These are phyloP conservation scores for Scomber scombrus DNA, from an alignment of 2,113 vertebrate genomes.

Conservation along the genomic window DNA sequence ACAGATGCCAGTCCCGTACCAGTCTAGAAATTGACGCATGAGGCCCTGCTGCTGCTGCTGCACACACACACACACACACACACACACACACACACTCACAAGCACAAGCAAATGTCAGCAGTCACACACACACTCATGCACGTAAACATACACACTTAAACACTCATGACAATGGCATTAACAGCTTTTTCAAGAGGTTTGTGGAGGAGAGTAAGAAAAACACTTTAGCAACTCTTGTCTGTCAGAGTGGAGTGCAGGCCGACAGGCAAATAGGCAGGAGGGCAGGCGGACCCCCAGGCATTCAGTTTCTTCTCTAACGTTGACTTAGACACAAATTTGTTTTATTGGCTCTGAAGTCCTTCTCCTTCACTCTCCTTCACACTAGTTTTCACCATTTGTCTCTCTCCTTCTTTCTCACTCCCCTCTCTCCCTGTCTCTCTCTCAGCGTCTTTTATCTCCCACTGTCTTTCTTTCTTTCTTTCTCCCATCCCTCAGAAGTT, in stretches of 20 bases:
- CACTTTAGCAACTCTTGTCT: conserved; percentile 67
- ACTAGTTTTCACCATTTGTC: conserved; percentile 74
- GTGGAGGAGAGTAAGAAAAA: conserved; percentile 62
- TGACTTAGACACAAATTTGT: conserved; percentile 71
- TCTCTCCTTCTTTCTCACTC: conserved; percentile 35
- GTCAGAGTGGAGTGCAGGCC: conserved; percentile 59
- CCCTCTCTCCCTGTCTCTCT: conserved; percentile 6
- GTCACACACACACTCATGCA: conserved; percentile 24
- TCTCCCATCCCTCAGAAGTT: conserved; percentile 70
- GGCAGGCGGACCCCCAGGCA: conserved; percentile 55
- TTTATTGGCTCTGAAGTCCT: conserved; percentile 76
- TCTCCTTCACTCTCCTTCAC: conserved; percentile 78
- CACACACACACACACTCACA: not conserved
- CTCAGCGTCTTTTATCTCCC: conserved; percentile 43
- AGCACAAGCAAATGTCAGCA: conserved; percentile 42
- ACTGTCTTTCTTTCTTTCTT: conserved; percentile 52
- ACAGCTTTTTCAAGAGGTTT: conserved; percentile 66
- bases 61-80: not conserved
- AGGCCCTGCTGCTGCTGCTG: not conserved
- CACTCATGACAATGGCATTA: conserved; percentile 70
- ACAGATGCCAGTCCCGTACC: conserved; percentile 7
- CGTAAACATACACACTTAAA: conserved; percentile 58
- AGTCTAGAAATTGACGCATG: not conserved
- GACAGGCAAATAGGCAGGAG: conserved; percentile 39
- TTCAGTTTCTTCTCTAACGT: conserved; percentile 51